Conservation (phyloP, 2,113 vertebrate species). For the Serilophus lunatus region DNA sequence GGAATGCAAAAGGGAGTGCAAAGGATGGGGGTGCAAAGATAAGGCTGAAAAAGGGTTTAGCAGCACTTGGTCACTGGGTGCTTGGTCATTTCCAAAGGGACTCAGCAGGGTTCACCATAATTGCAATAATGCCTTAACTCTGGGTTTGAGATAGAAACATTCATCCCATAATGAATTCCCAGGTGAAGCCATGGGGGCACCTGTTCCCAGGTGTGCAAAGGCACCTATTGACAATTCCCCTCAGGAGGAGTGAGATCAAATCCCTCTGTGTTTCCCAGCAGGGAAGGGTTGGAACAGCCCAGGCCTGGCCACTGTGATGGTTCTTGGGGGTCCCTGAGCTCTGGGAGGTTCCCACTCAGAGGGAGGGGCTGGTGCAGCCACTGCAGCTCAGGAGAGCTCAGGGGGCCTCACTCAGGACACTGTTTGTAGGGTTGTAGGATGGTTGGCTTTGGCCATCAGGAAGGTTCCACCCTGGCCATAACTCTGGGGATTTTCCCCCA, state of each 20-base stretch:
- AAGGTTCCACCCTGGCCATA: no score
- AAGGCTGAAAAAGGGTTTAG: no score
- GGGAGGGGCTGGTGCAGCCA: no score
- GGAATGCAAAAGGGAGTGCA: neutral
- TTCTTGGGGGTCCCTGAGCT: no score
- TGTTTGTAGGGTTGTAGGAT: no score
- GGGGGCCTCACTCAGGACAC: no score
- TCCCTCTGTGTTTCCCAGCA: neutral
- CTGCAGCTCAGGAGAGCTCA: no score
- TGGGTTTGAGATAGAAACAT: fast-evolving
- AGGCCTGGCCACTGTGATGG: no score
- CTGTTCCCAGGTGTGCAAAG: neutral
- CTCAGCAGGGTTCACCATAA: fast-evolving
- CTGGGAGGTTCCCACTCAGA: no score
- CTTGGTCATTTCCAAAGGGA: neutral
- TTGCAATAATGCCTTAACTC: fast-evolving
- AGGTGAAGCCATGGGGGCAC: neutral
- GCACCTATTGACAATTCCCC: fast-evolving
- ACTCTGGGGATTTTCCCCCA: no score
- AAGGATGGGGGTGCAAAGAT: neutral
- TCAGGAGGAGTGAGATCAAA: fast-evolving
- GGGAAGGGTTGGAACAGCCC: no score
- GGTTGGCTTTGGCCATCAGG: no score
- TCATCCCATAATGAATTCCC: fast-evolving
- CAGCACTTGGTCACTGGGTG: fast-evolving